phyloP scores from a whole-genome alignment of 2,888 invertebrate genomes.

The Calameuta filiformis region DNA sequence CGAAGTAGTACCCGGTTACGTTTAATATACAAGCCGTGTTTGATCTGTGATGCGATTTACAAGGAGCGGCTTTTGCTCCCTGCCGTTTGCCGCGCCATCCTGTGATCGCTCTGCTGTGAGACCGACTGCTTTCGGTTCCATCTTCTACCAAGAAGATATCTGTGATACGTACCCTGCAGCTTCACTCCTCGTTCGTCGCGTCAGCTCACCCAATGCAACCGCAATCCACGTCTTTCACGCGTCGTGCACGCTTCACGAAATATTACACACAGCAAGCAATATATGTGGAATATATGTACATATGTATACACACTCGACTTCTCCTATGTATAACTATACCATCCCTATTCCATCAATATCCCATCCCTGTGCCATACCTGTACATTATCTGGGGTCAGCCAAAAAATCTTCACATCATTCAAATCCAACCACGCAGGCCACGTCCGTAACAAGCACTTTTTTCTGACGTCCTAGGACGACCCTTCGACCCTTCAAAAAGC shows the following conservation, averaged over 20 bases:
- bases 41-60: constrained; percentile 66
- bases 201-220: constrained; percentile 33
- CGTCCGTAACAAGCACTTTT: too few relatives aligned
- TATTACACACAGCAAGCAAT: constrained; percentile 39
- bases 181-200: constrained; percentile 18
- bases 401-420: too few relatives aligned
- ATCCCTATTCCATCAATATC: too few relatives aligned
- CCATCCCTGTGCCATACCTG: too few relatives aligned
- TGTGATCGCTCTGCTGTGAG: constrained; percentile 66
- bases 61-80: constrained; percentile 41
- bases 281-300: background rate
- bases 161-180: constrained; percentile 27
- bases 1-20: constrained; percentile 41
- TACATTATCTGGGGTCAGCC: too few relatives aligned
- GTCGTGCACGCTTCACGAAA: constrained; percentile 51
- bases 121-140: constrained; percentile 46
- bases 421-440: too few relatives aligned
- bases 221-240: constrained; percentile 50
- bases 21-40: constrained; percentile 64
- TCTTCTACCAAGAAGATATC: constrained; percentile 34
- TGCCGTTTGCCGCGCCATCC: constrained; percentile 47
- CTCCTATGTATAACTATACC: too few relatives aligned
- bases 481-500: too few relatives aligned
- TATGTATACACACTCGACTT: background rate
- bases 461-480: too few relatives aligned